Base-by-base conservation (phyloP, 2,888 invertebrate genomes). In the Panorpa germanica region DNA sequence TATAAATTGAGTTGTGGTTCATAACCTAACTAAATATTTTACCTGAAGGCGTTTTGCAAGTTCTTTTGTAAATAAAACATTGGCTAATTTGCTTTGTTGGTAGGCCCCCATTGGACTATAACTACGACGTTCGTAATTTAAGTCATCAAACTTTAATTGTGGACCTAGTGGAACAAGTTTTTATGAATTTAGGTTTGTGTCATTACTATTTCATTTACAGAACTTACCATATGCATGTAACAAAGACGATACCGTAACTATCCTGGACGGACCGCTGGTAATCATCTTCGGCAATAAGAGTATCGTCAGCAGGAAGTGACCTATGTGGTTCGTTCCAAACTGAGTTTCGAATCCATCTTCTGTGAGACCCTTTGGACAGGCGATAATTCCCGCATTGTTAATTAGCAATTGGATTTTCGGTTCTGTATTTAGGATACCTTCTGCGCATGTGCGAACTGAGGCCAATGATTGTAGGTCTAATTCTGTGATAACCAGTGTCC, bases 371-470 rank as follows among this genome's bases (percentile, higher is more conserved):
- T 47, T 42, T 0, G 59, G 59, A 33, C 55, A 54, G 44, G 50
- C 44, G 57, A 61, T 57, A 3, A 61, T 45, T 1, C 60, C 61
- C 17, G 57, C 59, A 39, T 61, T 61, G 38, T 61, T 61, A 10
- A 61, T 47, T 4, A 61, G 43, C 17, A 59, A 35, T 37, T 59
- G 49, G 26, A 59, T 52, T 21, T 42, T 42, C 4, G 43, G 17
- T 42, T 60, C 59, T 3, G 41, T 47, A 12, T 46, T 39, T 10
- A 49, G 25, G 23, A 61, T 41, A 5, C 50, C 42, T 30, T 47
- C 41, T 3, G 55, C 55, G 37, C 57, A 60, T 30, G 46, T 38
- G 31, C 53, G 41, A 1, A 60, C 47, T 1, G 57, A 57, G 12
- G 44, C 40, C 21, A 58, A 40, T 24, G 53, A 57, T 3, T 42